Conservation (phyloP, 1,140 invertebrate species). For the Drosophila mayri region DNA sequence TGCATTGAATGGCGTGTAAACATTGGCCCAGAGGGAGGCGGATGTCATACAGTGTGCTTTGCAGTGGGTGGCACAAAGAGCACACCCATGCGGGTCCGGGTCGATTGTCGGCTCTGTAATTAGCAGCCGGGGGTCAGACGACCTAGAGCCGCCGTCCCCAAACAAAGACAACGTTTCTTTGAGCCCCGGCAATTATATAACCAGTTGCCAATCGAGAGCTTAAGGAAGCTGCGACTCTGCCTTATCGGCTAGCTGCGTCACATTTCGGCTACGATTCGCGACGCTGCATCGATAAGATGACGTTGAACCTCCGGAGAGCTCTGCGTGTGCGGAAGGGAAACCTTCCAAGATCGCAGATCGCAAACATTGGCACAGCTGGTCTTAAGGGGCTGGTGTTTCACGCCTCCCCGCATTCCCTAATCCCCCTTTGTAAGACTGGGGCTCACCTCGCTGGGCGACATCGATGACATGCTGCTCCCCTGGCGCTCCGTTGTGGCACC, state of each 20-base stretch:
- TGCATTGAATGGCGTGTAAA: slow-evolving; percentile 47
- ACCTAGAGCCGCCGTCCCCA: slow-evolving; percentile 19
- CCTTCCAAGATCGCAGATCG: slow-evolving; percentile 12
- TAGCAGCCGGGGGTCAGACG: slow-evolving; percentile 21
- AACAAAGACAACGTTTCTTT: slow-evolving; percentile 13
- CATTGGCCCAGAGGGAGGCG: slow-evolving; percentile 24
- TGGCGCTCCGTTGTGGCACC: slow-evolving; percentile 26
- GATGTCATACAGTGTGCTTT: slow-evolving; percentile 1
- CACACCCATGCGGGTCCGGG: slow-evolving; percentile 23
- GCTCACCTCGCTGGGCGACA: slow-evolving; percentile 77
- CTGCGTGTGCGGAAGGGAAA: slow-evolving; percentile 10
- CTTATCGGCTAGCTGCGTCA: slow-evolving; percentile 15
- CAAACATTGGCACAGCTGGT: slow-evolving; percentile 73
- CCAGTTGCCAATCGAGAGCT: neutral
- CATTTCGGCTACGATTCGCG: neutral
- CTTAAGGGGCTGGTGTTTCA: neutral
- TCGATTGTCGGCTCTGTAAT: slow-evolving; percentile 47
- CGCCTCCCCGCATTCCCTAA: neutral
- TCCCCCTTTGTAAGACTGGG: neutral
- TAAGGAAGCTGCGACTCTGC: slow-evolving; percentile 26
- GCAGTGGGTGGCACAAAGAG: slow-evolving; percentile 59
- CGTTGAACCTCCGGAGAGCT: slow-evolving; percentile 47
- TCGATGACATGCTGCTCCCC: slow-evolving; percentile 60
- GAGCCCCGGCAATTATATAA: slow-evolving; percentile 32
- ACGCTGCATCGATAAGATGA: slow-evolving; percentile 53